Percentiles rank a stretch among this genome's conserved stretches.
Evolutionary conservation across 1,140 invertebrate species (phyloP).

Genomic region (Battus philenor): DNA sequence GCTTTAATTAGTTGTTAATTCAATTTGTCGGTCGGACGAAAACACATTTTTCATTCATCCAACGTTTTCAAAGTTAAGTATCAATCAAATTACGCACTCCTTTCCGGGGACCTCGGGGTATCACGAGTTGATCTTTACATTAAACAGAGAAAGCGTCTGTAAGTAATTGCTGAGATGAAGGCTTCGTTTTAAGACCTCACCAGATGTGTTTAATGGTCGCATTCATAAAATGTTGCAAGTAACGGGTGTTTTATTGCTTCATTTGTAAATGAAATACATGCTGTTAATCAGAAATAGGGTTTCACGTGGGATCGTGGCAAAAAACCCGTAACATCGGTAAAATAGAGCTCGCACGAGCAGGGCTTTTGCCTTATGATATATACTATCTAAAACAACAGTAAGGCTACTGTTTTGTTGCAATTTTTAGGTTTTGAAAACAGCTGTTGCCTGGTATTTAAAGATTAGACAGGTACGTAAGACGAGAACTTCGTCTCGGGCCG

Average conservation of each 20-base stretch:
- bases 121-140: neutral
- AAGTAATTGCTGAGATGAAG: slow-evolving; percentile 9
- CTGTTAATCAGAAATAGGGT: too few relatives aligned
- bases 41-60: slow-evolving; percentile 7
- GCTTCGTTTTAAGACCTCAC: neutral
- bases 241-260: neutral
- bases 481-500: too few relatives aligned
- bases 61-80: slow-evolving; percentile 3
- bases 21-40: slow-evolving; percentile 2
- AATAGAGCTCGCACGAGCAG: too few relatives aligned
- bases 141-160: neutral
- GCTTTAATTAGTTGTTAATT: slow-evolving; percentile 8
- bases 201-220: neutral
- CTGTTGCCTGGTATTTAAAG: too few relatives aligned
- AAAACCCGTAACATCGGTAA: too few relatives aligned
- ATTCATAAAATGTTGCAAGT: slow-evolving; percentile 1
- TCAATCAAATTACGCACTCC: slow-evolving; percentile 9
- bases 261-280: slow-evolving; percentile 11
- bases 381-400: too few relatives aligned
- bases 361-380: too few relatives aligned
- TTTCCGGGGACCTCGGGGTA: slow-evolving; percentile 1
- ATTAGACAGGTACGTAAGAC: too few relatives aligned
- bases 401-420: too few relatives aligned
- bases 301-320: too few relatives aligned
- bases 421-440: too few relatives aligned